Evolutionary conservation across 2,888 invertebrate species (phyloP).

Genomic region (Macrophya annulata): DNA sequence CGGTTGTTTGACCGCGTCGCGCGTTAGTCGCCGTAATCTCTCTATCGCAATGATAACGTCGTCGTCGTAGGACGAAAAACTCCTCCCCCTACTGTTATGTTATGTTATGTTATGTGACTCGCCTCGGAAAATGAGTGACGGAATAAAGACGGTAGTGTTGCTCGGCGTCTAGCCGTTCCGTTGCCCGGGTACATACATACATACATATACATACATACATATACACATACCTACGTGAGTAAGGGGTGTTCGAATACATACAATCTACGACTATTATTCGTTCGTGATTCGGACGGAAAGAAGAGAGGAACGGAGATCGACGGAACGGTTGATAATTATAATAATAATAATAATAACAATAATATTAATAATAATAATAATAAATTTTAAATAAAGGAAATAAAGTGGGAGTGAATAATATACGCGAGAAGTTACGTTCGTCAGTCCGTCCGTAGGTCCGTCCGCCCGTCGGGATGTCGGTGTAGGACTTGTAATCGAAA

Average conservation of each 20-base stretch:
- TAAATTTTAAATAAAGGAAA: not conserved
- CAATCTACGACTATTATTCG: slow-evolving; percentile 37
- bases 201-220: not conserved
- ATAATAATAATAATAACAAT: not conserved
- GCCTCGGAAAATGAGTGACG: slow-evolving; percentile 41
- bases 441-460: slow-evolving; percentile 26
- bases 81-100: not conserved
- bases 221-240: not conserved
- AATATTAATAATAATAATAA: not conserved
- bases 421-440: slow-evolving; percentile 14
- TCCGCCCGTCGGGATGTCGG: slow-evolving; percentile 32
- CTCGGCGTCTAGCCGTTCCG: slow-evolving; percentile 36
- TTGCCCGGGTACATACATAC: slow-evolving; percentile 16
- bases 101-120: slow-evolving; percentile 25
- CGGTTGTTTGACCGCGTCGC: slow-evolving; percentile 14
- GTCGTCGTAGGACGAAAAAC: slow-evolving; percentile 23
- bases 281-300: not conserved
- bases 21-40: slow-evolving; percentile 18
- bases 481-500: not conserved
- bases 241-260: slow-evolving; percentile 46
- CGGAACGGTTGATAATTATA: slow-evolving; percentile 17
- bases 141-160: slow-evolving; percentile 15
- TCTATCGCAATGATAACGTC: slow-evolving; percentile 46
- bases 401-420: slow-evolving; percentile 28
- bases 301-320: not conserved